Base-by-base conservation (phyloP, 2,888 invertebrate genomes). In the Galeruca laticollis region DNA sequence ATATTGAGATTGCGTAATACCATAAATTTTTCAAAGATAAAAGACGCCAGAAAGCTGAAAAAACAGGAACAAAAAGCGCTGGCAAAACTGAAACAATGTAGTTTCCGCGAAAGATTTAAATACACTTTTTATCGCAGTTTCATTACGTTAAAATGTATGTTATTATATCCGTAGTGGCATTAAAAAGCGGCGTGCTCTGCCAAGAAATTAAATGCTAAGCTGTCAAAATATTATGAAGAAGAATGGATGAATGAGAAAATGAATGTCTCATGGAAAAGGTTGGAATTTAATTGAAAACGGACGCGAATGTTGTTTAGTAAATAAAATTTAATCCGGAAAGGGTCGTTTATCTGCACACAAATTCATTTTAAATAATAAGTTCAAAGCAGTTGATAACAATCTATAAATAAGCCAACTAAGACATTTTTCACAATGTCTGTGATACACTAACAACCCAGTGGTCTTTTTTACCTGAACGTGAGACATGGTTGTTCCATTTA, bases 121-220 rank as follows among this genome's bases (percentile, higher is more conserved):
- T 70, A 70, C 70, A 62, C 63, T 70, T 70, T 70, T 70, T 70
- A 70, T 70, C 63, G 70, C 70, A 70, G 62, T 70, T 70, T 70
- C 70, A 70, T 70, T 70, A 70, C 70, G 70, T 68, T 70, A 70
- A 70, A 70, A 70, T 70, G 70, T 70, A 67, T 70, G 70, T 70
- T 70, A 70, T 68, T 70, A 70, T 67, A 33, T 59, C 63, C 63
- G 67, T 37, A 54, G 68, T 47, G 54, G 63, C 54, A 68, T 70
- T 63, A 70, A 70, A 70, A 70, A 63, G 65, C 70, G 67, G 66
- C 70, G 59, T 63, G 70, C 67, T 67, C 60, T 66, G 70, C 70
- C 70, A 70, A 70, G 62, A 68, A 70, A 70, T 68, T 70, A 67
- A 70, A 70, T 70, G 70, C 70, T 67, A 47, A 63, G 63, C 70